These are phyloP conservation scores for Drosophila busckii DNA, from an alignment of 1,140 invertebrate genomes.

Conservation along the genomic window DNA sequence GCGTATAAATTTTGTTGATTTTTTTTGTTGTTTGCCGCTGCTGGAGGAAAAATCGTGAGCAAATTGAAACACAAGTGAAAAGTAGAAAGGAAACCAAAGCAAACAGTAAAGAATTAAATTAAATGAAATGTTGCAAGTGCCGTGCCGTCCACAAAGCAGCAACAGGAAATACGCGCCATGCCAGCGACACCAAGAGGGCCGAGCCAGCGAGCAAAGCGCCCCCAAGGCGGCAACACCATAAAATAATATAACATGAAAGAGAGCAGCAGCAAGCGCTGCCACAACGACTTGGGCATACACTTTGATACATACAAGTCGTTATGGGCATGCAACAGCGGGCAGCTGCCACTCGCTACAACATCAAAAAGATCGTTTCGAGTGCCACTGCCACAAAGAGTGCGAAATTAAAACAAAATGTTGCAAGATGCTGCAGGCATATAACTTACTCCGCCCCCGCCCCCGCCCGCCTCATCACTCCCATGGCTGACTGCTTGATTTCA, in stretches of 20 bases:
- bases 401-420: slow-evolving; percentile 77
- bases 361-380: slow-evolving; percentile 66
- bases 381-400: slow-evolving; percentile 69
- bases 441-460: slow-evolving; percentile 10
- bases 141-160: slow-evolving; percentile 24
- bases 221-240: slow-evolving; percentile 26
- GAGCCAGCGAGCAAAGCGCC: slow-evolving; percentile 9
- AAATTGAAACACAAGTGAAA: slow-evolving; percentile 41
- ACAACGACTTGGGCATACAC: slow-evolving; percentile 2
- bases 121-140: slow-evolving; percentile 49
- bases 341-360: slow-evolving; percentile 44
- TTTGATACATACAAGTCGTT: not conserved
- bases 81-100: slow-evolving; percentile 21
- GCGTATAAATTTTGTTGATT: not conserved
- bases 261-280: not conserved
- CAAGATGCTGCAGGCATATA: slow-evolving; percentile 65
- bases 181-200: not conserved
- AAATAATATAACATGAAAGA: slow-evolving; percentile 40
- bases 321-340: slow-evolving; percentile 3
- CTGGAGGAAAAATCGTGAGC: slow-evolving; percentile 30
- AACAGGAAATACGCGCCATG: slow-evolving; percentile 37
- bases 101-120: slow-evolving; percentile 39
- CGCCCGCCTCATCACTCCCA: not conserved
- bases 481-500: slow-evolving; percentile 51
- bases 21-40: slow-evolving; percentile 7